A percentile compares a stretch with the other conserved stretches of the same genome.
phyloP scores from a whole-genome alignment of 2,113 vertebrate species.

The Lamprologus callipterus region DNA sequence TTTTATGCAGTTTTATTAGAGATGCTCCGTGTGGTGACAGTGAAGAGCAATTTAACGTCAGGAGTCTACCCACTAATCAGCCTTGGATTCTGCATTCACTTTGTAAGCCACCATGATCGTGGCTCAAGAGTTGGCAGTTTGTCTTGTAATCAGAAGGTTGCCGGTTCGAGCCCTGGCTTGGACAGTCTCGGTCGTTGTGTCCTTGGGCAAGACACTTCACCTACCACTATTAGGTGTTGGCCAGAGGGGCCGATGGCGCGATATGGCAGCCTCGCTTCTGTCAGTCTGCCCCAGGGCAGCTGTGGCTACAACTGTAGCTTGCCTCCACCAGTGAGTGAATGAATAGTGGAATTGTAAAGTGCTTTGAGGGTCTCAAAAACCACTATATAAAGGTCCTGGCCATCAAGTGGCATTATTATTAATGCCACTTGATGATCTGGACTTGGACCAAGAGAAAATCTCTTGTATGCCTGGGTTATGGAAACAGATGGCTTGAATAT shows the following conservation, averaged over 20 bases:
- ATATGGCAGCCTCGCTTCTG: rapidly evolving
- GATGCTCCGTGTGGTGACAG: background rate
- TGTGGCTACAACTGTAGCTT: background rate
- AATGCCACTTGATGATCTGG: background rate
- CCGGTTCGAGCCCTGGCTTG: rapidly evolving
- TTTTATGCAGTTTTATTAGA: background rate
- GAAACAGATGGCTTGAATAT: constrained; percentile 26
- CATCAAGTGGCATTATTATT: background rate
- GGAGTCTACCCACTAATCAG: background rate
- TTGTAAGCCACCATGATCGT: background rate
- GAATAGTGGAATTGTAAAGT: background rate
- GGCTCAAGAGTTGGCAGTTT: background rate
- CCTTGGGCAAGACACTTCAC: background rate
- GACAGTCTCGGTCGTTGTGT: rapidly evolving
- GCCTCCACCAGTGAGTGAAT: background rate
- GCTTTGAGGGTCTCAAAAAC: background rate
- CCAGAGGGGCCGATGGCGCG: rapidly evolving
- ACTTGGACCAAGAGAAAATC: background rate
- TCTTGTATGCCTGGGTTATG: background rate
- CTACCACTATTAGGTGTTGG: background rate
- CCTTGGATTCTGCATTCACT: background rate
- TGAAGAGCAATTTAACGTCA: background rate
- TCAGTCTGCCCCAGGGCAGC: background rate
- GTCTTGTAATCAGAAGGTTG: background rate
- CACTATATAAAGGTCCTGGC: background rate